A percentile compares a stretch with the other conserved stretches of the same genome.
phyloP scores from a whole-genome alignment of 2,797 vertebrate genomes.

The Falco columbarius region DNA sequence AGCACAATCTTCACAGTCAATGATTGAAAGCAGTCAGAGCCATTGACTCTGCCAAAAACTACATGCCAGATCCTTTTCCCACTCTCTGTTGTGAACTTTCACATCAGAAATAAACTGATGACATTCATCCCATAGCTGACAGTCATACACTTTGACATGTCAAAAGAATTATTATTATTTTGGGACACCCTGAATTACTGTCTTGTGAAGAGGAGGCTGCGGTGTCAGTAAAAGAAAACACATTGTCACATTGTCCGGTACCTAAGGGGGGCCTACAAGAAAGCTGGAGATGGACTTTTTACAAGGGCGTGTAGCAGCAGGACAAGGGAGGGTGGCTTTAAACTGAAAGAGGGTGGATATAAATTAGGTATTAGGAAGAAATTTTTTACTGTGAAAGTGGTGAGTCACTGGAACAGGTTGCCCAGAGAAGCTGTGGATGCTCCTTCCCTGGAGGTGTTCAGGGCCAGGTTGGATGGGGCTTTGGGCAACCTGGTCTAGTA shows the following conservation, averaged over 20 bases:
- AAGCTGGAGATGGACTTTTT: too few species aligned
- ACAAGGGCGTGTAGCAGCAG: too few species aligned
- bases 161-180: background rate
- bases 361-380: too few species aligned
- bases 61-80: background rate
- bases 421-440: too few species aligned
- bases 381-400: too few species aligned
- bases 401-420: too few species aligned
- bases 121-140: background rate
- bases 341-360: too few species aligned
- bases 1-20: background rate
- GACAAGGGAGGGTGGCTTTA: too few species aligned
- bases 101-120: background rate
- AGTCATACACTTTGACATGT: background rate
- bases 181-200: background rate
- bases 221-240: background rate
- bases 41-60: background rate
- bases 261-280: too few species aligned
- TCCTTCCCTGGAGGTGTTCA: too few species aligned
- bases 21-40: background rate
- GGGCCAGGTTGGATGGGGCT: too few species aligned
- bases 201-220: background rate
- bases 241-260: background rate
- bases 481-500: too few species aligned
- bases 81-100: background rate